Evolutionary conservation across 2,797 vertebrate species (phyloP).

Genomic region (Arrhamphus sclerolepis): DNA sequence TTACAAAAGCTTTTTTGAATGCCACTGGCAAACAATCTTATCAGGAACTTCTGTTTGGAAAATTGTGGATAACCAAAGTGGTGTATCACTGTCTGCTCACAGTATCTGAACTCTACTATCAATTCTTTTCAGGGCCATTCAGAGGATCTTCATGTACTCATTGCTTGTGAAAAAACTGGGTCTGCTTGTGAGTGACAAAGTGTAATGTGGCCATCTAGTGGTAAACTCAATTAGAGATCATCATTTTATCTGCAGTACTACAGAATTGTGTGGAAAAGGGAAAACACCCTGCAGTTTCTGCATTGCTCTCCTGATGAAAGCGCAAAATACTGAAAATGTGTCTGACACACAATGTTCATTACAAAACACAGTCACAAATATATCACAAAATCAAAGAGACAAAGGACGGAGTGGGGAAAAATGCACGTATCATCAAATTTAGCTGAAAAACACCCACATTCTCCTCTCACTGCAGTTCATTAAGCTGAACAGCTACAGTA

Average conservation of each 20-base stretch:
- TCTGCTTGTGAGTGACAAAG: conserved; percentile 30
- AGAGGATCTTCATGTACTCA: conserved; percentile 4
- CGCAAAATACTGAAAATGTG: conserved; percentile 1
- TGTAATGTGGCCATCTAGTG: conserved; percentile 76
- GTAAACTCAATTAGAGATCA: conserved; percentile 30
- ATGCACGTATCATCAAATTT: conserved; percentile 19
- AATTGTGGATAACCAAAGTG: neutral
- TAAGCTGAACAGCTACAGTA: conserved; percentile 8
- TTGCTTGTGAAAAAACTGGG: neutral
- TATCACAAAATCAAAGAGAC: conserved; percentile 3
- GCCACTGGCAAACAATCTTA: conserved; percentile 5
- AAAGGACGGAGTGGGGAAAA: conserved; percentile 7
- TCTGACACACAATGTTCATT: neutral
- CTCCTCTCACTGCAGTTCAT: conserved; percentile 25
- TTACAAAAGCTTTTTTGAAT: conserved; percentile 26
- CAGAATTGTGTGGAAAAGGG: conserved; percentile 14
- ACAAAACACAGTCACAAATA: conserved; percentile 1
- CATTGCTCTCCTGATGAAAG: neutral
- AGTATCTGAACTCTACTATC: neutral
- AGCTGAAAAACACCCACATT: conserved; percentile 13
- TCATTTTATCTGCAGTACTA: conserved; percentile 47
- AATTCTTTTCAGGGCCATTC: conserved; percentile 9
- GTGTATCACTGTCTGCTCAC: neutral
- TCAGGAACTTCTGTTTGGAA: conserved; percentile 5
- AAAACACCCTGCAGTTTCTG: conserved; percentile 9